Evolutionary conservation across 2,797 vertebrate genomes (phyloP), one percentile per base, ranked within the genome.

Genomic region (Acanthornis magna): DNA sequence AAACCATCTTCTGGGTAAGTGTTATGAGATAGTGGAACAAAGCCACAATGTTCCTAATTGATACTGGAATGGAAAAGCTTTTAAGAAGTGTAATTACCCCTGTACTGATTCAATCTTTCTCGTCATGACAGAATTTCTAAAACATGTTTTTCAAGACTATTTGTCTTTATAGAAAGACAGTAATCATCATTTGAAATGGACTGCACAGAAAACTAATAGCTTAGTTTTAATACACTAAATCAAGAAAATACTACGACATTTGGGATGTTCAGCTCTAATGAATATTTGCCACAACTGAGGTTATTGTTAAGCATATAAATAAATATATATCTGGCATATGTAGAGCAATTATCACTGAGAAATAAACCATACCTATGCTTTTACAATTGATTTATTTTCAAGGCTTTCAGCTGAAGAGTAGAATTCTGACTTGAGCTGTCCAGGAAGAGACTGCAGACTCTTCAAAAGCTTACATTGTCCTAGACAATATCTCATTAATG

Each of bases 21-120:
- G 65, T 72, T 88, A 80, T 47, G 70, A 85, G 81, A 77, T 4
- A 89, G 87, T 57, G 27, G 32, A 93, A 93, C 45, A 93, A 94
- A 91, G 54, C 50, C 78, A 85, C 57, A 91, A 29, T 74, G 65
- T 74, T 85, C 53, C 42, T 92, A 87, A 91, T 73, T 94, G 78
- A 82, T 58, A 58, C 6, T 4, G 20, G 50, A 92, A 89, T 75
- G 79, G 91, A 93, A 95, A 95, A 95, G 85, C 91, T 92, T 96
- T 96, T 92, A 93, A 92, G 82, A 89, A 92, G 85, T 51, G 23
- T 72, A 93, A 96, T 93, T 92, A 85, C 10, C 9, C 12, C 25
- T 67, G 13, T 61, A 88, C 38, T 63, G 67, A 88, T 80, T 61
- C 53, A 92, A 83, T 93, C 75, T 88, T 76, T 94, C 53, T 83